phyloP scores from a whole-genome alignment of 2,113 vertebrate genomes.

The Gallinago undulata region DNA sequence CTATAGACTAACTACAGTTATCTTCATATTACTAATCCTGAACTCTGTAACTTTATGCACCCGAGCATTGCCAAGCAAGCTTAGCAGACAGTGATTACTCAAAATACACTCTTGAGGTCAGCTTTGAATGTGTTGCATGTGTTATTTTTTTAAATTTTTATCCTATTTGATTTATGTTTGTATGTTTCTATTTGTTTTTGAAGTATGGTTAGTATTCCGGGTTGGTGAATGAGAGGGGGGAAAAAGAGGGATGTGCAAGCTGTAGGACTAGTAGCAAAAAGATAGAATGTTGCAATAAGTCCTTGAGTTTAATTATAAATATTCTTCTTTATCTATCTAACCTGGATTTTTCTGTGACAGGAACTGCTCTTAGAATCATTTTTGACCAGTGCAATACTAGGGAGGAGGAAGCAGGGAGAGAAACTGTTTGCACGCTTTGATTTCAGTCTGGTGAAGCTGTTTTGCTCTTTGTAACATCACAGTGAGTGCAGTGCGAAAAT shows the following conservation, averaged over 20 bases:
- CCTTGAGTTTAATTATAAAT: not conserved
- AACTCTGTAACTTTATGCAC: not conserved
- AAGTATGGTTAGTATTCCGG: not conserved
- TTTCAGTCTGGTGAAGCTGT: not conserved
- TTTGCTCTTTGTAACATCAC: not conserved
- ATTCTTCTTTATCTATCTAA: not conserved
- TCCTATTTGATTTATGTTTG: not conserved
- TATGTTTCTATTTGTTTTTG: not conserved
- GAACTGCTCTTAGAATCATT: not conserved
- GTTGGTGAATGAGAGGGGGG: not conserved
- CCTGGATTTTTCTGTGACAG: not conserved
- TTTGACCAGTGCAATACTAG: not conserved
- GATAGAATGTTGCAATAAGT: not conserved
- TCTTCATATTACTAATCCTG: not conserved
- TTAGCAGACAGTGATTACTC: not conserved
- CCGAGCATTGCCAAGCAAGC: not conserved
- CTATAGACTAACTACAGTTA: not conserved
- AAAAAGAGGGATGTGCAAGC: not conserved
- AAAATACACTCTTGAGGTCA: not conserved
- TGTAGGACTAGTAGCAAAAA: not conserved
- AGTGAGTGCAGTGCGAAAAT: not conserved
- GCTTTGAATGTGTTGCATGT: not conserved
- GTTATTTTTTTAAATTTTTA: not conserved
- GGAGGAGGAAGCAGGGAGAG: not conserved
- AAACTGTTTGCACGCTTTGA: not conserved